Conservation (phyloP, 2,113 vertebrate species). For the Pan paniscus region DNA sequence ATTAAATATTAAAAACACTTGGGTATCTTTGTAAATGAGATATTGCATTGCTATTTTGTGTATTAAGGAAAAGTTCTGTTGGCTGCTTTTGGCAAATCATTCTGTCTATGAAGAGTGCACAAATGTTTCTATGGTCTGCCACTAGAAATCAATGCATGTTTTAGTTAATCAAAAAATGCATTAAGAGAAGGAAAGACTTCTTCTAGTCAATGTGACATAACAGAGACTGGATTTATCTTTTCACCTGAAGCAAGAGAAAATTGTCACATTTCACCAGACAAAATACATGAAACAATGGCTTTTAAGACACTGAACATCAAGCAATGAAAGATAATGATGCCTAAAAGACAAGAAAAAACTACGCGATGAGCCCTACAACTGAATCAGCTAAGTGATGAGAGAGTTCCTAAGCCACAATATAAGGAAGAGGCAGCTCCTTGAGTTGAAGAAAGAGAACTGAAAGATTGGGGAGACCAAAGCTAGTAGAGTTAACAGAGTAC, state of each 20-base stretch:
- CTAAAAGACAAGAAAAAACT: background rate
- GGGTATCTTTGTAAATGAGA: background rate
- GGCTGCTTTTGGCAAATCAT: background rate
- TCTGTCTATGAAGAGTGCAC: background rate
- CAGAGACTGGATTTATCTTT: background rate
- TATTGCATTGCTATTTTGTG: background rate
- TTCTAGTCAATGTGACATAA: background rate
- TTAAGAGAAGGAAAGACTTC: background rate
- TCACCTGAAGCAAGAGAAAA: background rate
- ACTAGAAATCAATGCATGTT: background rate
- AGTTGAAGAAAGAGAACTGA: background rate
- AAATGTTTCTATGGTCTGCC: background rate
- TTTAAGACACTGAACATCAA: background rate
- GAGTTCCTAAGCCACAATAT: background rate
- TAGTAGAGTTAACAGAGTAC: background rate
- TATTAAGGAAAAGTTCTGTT: background rate
- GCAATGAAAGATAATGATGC: background rate
- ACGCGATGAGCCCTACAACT: background rate
- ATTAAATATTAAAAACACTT: background rate
- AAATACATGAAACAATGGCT: background rate
- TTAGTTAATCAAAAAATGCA: background rate
- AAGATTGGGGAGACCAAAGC: background rate
- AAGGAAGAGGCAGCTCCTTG: background rate
- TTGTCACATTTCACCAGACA: background rate
- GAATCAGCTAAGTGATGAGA: background rate